Percentiles rank a stretch among this genome's conserved stretches.
Evolutionary conservation across 1,140 invertebrate genomes (phyloP).

Genomic region (Anadara kagoshimensis): DNA sequence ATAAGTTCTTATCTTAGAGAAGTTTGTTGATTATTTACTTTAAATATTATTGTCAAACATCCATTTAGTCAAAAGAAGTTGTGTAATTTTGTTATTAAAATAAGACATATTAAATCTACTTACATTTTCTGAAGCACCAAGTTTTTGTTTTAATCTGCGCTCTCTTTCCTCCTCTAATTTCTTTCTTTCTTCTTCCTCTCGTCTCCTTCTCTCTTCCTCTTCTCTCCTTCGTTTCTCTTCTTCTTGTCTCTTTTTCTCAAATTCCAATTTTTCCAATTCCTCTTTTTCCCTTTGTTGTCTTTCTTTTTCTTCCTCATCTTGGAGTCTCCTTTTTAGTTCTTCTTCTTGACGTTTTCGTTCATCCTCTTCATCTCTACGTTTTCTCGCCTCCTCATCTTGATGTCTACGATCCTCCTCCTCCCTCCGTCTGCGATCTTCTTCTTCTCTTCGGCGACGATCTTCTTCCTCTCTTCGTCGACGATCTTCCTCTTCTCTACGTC

Average conservation of each 20-base stretch:
- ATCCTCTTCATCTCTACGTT: slow-evolving; percentile 4
- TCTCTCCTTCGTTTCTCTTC: slow-evolving; percentile 4
- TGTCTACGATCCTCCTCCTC: slow-evolving; percentile 39
- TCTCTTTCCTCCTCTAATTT: slow-evolving; percentile 2
- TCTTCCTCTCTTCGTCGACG: slow-evolving; percentile 8
- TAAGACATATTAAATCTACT: slow-evolving; percentile 9
- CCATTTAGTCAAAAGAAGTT: neutral
- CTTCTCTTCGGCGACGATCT: neutral
- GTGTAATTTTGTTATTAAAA: too few species aligned
- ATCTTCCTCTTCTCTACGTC: slow-evolving; percentile 5
- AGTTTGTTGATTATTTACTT: too few species aligned
- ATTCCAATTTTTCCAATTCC: slow-evolving; percentile 9
- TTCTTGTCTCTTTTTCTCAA: neutral
- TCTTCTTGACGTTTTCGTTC: slow-evolving; percentile 11
- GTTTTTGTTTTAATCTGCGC: slow-evolving; percentile 42
- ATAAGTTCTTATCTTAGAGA: too few species aligned
- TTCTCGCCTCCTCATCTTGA: slow-evolving; percentile 2
- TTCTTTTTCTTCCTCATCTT: slow-evolving; percentile 10
- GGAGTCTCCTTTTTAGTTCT: slow-evolving; percentile 5
- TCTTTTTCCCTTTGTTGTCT: slow-evolving; percentile 9
- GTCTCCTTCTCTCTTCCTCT: slow-evolving; percentile 11
- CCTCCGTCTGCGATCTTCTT: slow-evolving; percentile 40
- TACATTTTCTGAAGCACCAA: slow-evolving; percentile 52
- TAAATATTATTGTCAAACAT: neutral
- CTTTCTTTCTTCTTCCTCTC: slow-evolving; percentile 15